These are phyloP conservation scores for Nesoenas mayeri DNA, from an alignment of 2,113 vertebrate genomes.

Conservation along the genomic window DNA sequence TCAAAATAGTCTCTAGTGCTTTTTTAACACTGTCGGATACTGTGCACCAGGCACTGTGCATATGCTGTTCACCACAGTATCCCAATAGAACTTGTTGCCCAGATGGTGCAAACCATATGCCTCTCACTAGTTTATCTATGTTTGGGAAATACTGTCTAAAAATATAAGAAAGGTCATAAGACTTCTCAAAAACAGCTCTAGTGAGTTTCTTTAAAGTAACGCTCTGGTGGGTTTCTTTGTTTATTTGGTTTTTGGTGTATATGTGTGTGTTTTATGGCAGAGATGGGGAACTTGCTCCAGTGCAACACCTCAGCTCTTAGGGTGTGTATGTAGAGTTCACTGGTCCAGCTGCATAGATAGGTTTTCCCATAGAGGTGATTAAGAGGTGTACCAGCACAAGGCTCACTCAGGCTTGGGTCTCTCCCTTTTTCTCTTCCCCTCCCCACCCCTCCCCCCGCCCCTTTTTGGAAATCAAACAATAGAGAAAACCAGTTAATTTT, in stretches of 20 bases:
- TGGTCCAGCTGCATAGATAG: not conserved
- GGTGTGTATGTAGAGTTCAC: not conserved
- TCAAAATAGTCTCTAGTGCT: constrained; percentile 55
- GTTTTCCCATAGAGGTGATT: not conserved
- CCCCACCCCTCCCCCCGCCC: too few species aligned
- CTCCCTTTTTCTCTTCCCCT: fast-evolving
- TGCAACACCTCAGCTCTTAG: not conserved
- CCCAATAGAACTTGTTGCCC: constrained; percentile 58
- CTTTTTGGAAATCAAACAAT: not conserved
- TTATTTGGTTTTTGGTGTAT: not conserved
- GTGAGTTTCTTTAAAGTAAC: not conserved
- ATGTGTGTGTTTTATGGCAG: not conserved
- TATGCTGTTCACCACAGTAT: constrained; percentile 61
- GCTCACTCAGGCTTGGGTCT: not conserved
- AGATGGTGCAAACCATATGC: constrained; percentile 69
- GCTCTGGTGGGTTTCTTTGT: not conserved
- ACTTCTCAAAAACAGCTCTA: not conserved
- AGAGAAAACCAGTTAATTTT: not conserved
- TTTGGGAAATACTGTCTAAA: constrained; percentile 53
- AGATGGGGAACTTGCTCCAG: not conserved
- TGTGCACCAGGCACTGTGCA: constrained; percentile 29
- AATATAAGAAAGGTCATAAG: constrained; percentile 24
- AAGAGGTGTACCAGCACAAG: not conserved
- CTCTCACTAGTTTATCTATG: constrained; percentile 46
- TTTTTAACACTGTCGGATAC: constrained; percentile 53